phyloP scores from a whole-genome alignment of 2,888 invertebrate genomes.

The Orthosia cruda region DNA sequence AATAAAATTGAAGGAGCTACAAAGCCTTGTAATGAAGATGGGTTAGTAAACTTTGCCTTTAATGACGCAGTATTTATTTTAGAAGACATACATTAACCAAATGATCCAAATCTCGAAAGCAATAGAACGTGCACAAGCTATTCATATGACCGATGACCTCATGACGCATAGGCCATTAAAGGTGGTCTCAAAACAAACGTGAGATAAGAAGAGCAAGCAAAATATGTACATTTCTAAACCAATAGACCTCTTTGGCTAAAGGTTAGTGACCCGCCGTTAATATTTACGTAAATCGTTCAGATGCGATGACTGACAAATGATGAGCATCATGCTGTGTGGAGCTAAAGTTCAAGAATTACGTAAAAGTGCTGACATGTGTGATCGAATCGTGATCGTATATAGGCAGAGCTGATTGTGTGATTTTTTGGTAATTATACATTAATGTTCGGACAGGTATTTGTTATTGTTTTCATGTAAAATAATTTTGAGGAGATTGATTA shows the following conservation, averaged over 20 bases:
- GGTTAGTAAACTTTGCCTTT: neutral
- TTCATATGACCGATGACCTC: slow-evolving; percentile 47
- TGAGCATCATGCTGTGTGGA: slow-evolving; percentile 71
- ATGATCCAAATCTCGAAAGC: slow-evolving; percentile 1
- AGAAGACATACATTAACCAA: slow-evolving; percentile 1
- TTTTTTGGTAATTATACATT: slow-evolving; percentile 11
- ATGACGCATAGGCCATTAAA: slow-evolving; percentile 36
- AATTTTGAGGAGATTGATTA: neutral
- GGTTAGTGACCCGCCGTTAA: slow-evolving; percentile 74
- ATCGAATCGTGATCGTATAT: slow-evolving; percentile 30
- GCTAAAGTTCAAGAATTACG: slow-evolving; percentile 77
- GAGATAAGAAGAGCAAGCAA: slow-evolving; percentile 66
- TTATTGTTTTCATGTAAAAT: neutral
- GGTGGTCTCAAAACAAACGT: slow-evolving; percentile 57
- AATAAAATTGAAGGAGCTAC: slow-evolving; percentile 3
- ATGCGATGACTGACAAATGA: slow-evolving; percentile 82
- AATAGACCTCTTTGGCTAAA: slow-evolving; percentile 58
- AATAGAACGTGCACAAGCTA: slow-evolving; percentile 38
- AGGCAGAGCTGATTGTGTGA: slow-evolving; percentile 19
- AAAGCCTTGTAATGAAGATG: slow-evolving; percentile 1
- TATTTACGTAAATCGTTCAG: slow-evolving; percentile 79
- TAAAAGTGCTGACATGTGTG: slow-evolving; percentile 62
- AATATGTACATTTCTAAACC: slow-evolving; percentile 65
- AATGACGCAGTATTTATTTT: slow-evolving; percentile 14
- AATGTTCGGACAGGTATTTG: neutral